Evolutionary conservation across 2,113 vertebrate species (phyloP), one percentile per base, ranked within the genome.

Genomic region (Melanotaenia duboulayi): DNA sequence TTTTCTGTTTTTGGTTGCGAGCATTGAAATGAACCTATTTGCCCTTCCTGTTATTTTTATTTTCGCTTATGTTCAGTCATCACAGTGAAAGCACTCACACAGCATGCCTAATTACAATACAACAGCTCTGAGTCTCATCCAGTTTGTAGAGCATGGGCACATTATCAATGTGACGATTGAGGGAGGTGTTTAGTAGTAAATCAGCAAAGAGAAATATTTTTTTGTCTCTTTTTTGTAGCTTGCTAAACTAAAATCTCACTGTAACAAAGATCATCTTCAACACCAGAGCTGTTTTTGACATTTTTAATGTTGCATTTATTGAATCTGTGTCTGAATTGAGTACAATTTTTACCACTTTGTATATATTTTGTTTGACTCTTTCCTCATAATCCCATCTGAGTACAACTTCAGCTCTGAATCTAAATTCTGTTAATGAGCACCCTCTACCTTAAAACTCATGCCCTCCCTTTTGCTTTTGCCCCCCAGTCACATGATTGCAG

Each of bases 81-180:
- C 59, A 63, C 35, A 60, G 77, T 75, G 55, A 70, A 74, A 81
- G 48, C 65, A 52, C 76, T 67, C 54, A 49, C 76, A 39, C 67
- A 48, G 65, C 37, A 37, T 48, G 74, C 48, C 46, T 77, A 80
- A 81, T 88, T 82, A 52, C 52, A 63, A 56, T 44, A 62, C 62
- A 49, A 62, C 64, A 80, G 65, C 17, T 73, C 60, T 54, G 51
- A 52, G 57, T 85, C 76, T 61, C 73, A 62, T 62, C 63, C 64
- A 66, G 65, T 59, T 49, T 42, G 19, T 65, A 48, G 17, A 57
- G 70, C 55, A 59, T 0, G 6, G 65, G 42, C 9, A 63, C 23
- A 48, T 55, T 55, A 76, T 76, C 63, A 42, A 44, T 66, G 73
- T 81, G 51, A 62, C 13, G 56, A 32, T 46, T 56, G 78, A 19